These are phyloP conservation scores for Drosophila merina DNA, from an alignment of 2,888 invertebrate species.

Conservation along the genomic window DNA sequence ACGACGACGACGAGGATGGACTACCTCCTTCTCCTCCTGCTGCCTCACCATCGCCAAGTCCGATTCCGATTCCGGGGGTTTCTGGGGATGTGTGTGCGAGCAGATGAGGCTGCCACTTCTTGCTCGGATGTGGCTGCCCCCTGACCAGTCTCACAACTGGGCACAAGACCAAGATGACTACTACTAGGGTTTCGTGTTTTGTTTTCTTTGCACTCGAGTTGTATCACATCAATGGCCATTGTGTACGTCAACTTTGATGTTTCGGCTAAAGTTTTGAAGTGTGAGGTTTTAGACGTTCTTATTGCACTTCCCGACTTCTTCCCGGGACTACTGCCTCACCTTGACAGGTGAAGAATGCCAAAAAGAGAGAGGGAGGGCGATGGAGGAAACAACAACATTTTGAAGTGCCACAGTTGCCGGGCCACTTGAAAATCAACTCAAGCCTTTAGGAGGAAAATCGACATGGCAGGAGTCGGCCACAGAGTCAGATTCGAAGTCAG, in stretches of 20 bases:
- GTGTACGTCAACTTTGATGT: conserved; percentile 81
- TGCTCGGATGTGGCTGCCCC: conserved; percentile 15
- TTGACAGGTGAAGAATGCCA: conserved; percentile 79
- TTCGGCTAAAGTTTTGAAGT: conserved; percentile 77
- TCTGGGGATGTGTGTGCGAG: not conserved
- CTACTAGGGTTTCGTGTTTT: conserved; percentile 73
- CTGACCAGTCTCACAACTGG: conserved; percentile 23
- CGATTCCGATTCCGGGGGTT: conserved; percentile 7
- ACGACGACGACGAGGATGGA: conserved; percentile 25
- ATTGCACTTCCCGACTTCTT: conserved; percentile 64
- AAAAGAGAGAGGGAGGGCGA: conserved; percentile 46
- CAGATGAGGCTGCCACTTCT: conserved; percentile 4
- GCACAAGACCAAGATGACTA: conserved; percentile 43
- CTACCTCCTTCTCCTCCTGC: conserved; percentile 11
- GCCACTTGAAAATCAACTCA: conserved; percentile 73
- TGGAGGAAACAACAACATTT: conserved; percentile 43
- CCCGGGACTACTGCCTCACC: conserved; percentile 54
- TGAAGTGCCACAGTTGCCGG: conserved; percentile 71
- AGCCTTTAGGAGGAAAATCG: conserved; percentile 76
- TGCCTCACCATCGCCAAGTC: not conserved
- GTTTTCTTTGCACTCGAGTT: conserved; percentile 78
- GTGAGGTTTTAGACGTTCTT: conserved; percentile 79
- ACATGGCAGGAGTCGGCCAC: conserved; percentile 57
- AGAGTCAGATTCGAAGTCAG: conserved; percentile 28
- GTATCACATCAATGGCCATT: conserved; percentile 80